Percentiles rank a stretch among this genome's conserved stretches.
phyloP scores from a whole-genome alignment of 2,113 vertebrate genomes.

The Amblyopsis rosae region DNA sequence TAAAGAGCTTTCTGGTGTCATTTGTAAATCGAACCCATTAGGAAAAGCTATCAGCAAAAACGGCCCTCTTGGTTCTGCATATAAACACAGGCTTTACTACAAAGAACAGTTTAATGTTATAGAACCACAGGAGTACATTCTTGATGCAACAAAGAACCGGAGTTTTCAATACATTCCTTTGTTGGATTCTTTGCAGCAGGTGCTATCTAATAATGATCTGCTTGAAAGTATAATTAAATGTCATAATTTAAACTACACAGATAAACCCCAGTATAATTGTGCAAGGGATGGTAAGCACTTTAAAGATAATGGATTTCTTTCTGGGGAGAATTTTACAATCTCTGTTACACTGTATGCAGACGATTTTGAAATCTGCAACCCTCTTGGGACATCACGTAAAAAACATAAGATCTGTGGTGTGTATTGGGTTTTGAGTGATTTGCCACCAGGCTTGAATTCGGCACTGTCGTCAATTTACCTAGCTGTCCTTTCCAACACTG shows the following conservation, averaged over 20 bases:
- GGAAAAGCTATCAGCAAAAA: no score
- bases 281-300: conserved; percentile 1
- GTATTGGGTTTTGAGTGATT: conserved; percentile 2
- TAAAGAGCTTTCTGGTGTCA: no score
- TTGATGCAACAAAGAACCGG: background rate
- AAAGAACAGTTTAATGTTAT: background rate
- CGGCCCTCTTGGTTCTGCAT: background rate
- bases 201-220: background rate
- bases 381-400: background rate
- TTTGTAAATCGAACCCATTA: no score
- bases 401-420: background rate
- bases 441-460: background rate
- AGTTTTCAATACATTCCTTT: conserved; percentile 10
- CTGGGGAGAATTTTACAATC: background rate
- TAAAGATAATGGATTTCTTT: conserved; percentile 13
- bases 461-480: background rate
- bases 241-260: background rate
- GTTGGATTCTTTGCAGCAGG: conserved; percentile 6
- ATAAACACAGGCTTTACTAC: conserved; percentile 2
- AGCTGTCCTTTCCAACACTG: background rate
- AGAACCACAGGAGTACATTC: background rate
- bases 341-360: background rate
- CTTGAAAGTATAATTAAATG: conserved; percentile 3
- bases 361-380: background rate
- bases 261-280: conserved; percentile 10